phyloP scores from a whole-genome alignment of 2,113 vertebrate genomes.

The Pituophis catenifer region DNA sequence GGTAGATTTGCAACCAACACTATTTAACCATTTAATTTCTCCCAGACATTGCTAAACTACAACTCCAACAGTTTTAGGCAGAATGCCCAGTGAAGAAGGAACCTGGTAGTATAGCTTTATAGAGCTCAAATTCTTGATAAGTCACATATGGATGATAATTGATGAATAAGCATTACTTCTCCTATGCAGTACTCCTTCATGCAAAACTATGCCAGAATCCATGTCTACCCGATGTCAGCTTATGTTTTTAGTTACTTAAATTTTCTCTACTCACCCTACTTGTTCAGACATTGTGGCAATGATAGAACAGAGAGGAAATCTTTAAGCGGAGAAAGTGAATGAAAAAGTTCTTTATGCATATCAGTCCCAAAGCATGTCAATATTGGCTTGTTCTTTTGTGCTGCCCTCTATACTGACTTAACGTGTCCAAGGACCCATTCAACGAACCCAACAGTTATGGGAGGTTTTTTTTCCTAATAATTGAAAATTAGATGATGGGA shows the following conservation, averaged over 20 bases:
- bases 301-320: neutral
- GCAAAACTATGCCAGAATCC: neutral
- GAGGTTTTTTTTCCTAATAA: neutral
- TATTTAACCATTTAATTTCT: neutral
- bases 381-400: neutral
- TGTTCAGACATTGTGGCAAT: neutral
- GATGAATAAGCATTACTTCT: neutral
- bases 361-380: neutral
- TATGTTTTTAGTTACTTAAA: neutral
- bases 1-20: neutral
- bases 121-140: neutral
- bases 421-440: neutral
- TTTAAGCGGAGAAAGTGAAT: neutral
- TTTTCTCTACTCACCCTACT: neutral
- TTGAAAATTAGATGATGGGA: neutral
- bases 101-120: neutral
- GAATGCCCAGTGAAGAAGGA: neutral
- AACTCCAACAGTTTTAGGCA: neutral
- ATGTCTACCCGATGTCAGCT: neutral
- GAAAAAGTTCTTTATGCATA: neutral
- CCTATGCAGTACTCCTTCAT: neutral
- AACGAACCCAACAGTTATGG: neutral
- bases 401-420: neutral
- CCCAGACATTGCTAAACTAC: neutral
- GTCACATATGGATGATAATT: neutral